Evolutionary conservation across 2,888 invertebrate genomes (phyloP).

Genomic region (Petrolisthes manimaculis): DNA sequence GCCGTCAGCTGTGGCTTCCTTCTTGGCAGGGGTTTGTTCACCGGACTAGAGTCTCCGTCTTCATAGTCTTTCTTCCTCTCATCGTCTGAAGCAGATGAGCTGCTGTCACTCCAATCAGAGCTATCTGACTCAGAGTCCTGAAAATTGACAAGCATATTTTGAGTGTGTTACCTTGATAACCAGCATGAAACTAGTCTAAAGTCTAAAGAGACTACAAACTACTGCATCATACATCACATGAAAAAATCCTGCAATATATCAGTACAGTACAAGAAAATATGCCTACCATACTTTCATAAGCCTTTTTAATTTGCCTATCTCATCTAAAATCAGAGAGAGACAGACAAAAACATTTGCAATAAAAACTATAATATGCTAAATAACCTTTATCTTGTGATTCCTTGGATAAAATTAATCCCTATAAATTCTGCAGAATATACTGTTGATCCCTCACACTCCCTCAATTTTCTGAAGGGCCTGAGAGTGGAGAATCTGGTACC

Average conservation of each 20-base stretch:
- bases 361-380: no score
- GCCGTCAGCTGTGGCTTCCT: conserved; percentile 64
- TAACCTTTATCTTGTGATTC: no score
- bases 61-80: conserved; percentile 58
- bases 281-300: no score
- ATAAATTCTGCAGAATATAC: no score
- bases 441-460: no score
- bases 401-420: no score
- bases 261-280: no score
- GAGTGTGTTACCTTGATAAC: background rate
- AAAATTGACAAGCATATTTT: background rate
- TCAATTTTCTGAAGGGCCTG: no score
- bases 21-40: conserved; percentile 64
- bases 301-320: no score
- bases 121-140: conserved; percentile 63
- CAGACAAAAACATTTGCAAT: no score
- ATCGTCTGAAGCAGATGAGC: conserved; percentile 58
- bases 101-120: conserved; percentile 59
- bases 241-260: background rate
- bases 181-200: background rate
- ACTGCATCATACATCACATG: background rate
- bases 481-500: no score
- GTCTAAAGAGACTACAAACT: background rate
- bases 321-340: no score
- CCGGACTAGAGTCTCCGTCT: conserved; percentile 47